These are phyloP conservation scores for Scrobipalpa atriplicella DNA, from an alignment of 2,888 invertebrate genomes.

Conservation along the genomic window DNA sequence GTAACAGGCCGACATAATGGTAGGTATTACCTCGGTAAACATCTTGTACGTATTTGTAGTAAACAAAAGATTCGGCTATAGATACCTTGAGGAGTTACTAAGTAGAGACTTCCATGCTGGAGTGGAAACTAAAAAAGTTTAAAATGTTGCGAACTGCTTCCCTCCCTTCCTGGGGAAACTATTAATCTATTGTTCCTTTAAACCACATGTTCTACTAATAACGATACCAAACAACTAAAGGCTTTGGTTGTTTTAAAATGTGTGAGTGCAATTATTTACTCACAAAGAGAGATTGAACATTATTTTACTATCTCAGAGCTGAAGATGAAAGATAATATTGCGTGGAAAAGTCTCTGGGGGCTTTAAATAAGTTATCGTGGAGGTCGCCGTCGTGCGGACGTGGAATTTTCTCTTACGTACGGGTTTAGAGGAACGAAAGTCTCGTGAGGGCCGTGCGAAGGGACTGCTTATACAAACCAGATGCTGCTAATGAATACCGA, in stretches of 20 bases:
- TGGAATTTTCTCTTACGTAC: slow-evolving; percentile 23
- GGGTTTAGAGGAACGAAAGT: not conserved
- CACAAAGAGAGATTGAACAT: not conserved
- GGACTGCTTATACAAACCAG: slow-evolving; percentile 38
- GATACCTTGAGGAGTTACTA: too few species aligned
- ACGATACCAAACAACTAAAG: too few species aligned
- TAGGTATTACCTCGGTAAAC: not conserved
- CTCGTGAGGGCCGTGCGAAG: slow-evolving; percentile 23
- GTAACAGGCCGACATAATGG: not conserved
- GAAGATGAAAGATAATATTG: not conserved
- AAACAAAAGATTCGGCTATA: too few species aligned
- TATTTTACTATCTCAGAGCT: not conserved
- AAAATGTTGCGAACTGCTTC: too few species aligned
- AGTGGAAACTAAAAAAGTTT: too few species aligned
- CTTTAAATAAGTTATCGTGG: slow-evolving; percentile 15
- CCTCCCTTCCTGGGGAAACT: too few species aligned
- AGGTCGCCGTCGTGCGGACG: not conserved
- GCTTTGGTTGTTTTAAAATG: too few species aligned
- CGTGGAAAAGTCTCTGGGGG: slow-evolving; percentile 1
- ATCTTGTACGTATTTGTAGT: not conserved
- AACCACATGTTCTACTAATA: too few species aligned
- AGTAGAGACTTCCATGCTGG: too few species aligned
- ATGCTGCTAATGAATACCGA: slow-evolving; percentile 37
- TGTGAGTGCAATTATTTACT: not conserved
- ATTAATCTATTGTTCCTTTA: too few species aligned